Conservation (phyloP, 2,113 vertebrate species). For the Odocoileus hemionus region DNA sequence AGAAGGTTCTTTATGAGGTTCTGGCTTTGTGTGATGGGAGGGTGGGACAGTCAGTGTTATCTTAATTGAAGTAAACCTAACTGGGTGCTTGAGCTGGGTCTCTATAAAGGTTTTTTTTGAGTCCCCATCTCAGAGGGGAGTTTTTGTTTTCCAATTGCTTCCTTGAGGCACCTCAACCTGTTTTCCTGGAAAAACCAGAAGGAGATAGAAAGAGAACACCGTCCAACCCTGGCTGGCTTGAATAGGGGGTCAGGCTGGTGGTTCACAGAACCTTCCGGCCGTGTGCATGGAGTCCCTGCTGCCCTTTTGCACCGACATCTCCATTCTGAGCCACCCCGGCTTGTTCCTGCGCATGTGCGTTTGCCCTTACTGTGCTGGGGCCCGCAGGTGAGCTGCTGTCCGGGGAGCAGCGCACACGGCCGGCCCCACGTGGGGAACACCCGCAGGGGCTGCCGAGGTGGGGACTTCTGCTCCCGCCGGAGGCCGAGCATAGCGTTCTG, state of each 20-base stretch:
- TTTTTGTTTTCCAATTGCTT: not conserved
- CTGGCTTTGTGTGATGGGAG: not conserved
- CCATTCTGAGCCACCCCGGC: fast-evolving
- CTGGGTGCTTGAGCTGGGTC: not conserved
- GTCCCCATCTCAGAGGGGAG: not conserved
- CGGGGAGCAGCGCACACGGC: fast-evolving
- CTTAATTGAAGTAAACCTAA: slow-evolving; percentile 49
- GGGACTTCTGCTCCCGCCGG: slow-evolving; percentile 48
- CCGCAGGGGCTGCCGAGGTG: fast-evolving
- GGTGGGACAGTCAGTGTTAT: not conserved
- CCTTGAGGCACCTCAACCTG: fast-evolving
- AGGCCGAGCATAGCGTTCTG: not conserved
- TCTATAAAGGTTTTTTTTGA: not conserved
- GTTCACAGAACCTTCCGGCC: fast-evolving
- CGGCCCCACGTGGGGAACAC: fast-evolving
- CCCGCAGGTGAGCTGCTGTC: fast-evolving
- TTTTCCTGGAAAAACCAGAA: not conserved
- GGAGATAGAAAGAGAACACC: fast-evolving
- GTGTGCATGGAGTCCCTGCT: not conserved
- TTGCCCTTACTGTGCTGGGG: not conserved
- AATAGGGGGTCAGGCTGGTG: not conserved
- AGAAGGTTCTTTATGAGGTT: slow-evolving; percentile 68
- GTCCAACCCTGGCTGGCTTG: fast-evolving
- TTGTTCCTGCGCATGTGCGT: fast-evolving
- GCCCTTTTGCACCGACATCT: fast-evolving